Base-by-base conservation (phyloP, 1,140 invertebrate species). In the Ladona fulva region DNA sequence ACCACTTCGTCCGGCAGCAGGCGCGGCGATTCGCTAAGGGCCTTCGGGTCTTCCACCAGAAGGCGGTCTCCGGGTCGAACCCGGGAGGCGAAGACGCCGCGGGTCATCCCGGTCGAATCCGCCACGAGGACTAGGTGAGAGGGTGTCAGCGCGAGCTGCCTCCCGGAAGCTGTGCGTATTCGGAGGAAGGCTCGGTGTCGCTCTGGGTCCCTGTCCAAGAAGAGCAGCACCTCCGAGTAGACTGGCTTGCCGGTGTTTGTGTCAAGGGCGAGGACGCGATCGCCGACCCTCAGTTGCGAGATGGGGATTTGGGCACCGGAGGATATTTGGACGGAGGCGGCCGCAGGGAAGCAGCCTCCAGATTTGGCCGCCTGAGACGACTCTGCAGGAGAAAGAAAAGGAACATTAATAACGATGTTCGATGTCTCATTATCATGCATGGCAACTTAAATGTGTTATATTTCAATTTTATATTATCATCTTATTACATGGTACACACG, bases 221-320 rank as follows among this genome's bases (percentile, higher is more conserved):
- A 98, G 74, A 95, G 88, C 76, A 96, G 88, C n/a, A 96, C 94
- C 83, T 95, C 91, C 84, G 93, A 95, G 86, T 90, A 98, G 14
- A 91, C 87, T 6, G 93, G 83, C 74, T 90, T 85, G 5, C 93
- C 93, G 3, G 87, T 85, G 24, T 86, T 79, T 0, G 84, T 80
- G 80, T 92, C 89, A 78, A 93, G 83, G n/a, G 94, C 89, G n/a
- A 95, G 88, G 25, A 99, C 90, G 42, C 86, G 84, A 77, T 98
- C 95, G 5, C 96, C 96, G 24, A 93, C 85, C 75, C 83, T 82
- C n/a, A 98, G 80, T 19, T 93, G 86, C 52, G 88, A 88, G 81
- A 94, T 86, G 11, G 80, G 79, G 82, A 89, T 85, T 78, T 81
- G 81, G 78, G 83, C 79, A 74, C 92, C 89, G 0, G 84, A 80